Evolutionary conservation across 2,888 invertebrate genomes (phyloP), one percentile per base, ranked within the genome.

Genomic region (Anoplius nigerrimus): DNA sequence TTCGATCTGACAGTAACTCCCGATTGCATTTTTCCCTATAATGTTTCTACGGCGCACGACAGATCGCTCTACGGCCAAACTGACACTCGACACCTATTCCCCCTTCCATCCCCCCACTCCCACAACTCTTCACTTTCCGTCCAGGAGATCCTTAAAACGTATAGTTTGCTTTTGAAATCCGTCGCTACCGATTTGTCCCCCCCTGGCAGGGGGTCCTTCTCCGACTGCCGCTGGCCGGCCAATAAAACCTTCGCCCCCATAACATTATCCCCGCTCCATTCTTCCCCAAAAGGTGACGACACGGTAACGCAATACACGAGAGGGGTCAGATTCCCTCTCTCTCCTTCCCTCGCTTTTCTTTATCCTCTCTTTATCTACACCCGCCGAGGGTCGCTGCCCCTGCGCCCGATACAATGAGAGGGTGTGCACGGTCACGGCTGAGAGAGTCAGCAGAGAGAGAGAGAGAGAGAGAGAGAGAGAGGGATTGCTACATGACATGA

Each of bases 311-410:
- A 86, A 87, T 86, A 85, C 78, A 72, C 63, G 67, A 68, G 78
- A 73, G 78, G 86, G 87, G 86, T 87, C 84, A 87, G 86, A 87
- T 86, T 87, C 80, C 78, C 80, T 76, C 34, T 78, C 81, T 78
- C 66, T 48, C 68, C 66, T 75, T 34, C 11, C 11, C 6, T 13
- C 8, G 34, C 34, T 6, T 34, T 34, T 13, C 11, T 5, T 34
- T 13, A 2, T 34, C 11, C 34, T 34, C 34, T 34, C 34, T 34
- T 34, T 34, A 11, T 11, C 34, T 34, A 34, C 34, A 34, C 34
- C 34, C 34, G 34, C 34, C 72, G 77, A 72, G 82, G 78, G 81
- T 81, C 81, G 77, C 74, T 74, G 75, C 82, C 76, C 80, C 76
- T 75, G 71, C 64, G 63, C 60, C 67, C 68, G 58, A 78, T 66